Conservation (phyloP, 2,888 invertebrate species). For the Falcaria lacertinaria region DNA sequence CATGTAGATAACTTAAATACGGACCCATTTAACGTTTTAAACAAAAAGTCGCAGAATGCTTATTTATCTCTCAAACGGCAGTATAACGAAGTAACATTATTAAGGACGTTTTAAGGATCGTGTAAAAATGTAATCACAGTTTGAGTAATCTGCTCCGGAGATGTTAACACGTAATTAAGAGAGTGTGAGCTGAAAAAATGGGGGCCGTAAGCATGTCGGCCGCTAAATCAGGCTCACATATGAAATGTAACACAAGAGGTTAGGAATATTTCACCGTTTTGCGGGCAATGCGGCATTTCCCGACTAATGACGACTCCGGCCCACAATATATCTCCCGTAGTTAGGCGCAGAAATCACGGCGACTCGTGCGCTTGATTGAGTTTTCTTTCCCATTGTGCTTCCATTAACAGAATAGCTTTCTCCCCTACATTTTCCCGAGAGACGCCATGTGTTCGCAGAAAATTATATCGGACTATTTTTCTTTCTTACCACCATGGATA, state of each 20-base stretch:
- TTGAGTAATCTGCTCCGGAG: not conserved
- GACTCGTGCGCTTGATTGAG: constrained; percentile 74
- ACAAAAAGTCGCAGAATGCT: not conserved
- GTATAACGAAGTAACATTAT: not conserved
- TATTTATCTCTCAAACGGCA: not conserved
- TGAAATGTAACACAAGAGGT: constrained; percentile 58
- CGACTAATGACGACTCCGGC: constrained; percentile 65
- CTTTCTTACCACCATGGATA: constrained; percentile 27
- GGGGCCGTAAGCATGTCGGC: constrained; percentile 32
- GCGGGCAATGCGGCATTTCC: constrained; percentile 52
- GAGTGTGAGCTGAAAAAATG: constrained; percentile 28
- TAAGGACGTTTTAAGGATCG: not conserved
- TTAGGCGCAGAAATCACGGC: constrained; percentile 74
- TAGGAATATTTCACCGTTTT: constrained; percentile 49
- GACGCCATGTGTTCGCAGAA: constrained; percentile 64
- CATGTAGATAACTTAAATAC: not conserved
- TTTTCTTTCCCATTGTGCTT: constrained; percentile 74
- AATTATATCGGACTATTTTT: constrained; percentile 68
- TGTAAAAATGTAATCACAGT: not conserved
- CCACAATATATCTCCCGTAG: constrained; percentile 71
- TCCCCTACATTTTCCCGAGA: constrained; percentile 49
- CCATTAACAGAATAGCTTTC: constrained; percentile 75
- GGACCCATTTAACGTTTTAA: not conserved
- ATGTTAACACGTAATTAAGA: constrained; percentile 20
- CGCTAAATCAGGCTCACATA: constrained; percentile 56